A percentile compares a stretch with the other conserved stretches of the same genome.
Conservation (phyloP, 2,888 invertebrate genomes). For the Mythimna vitellina region DNA sequence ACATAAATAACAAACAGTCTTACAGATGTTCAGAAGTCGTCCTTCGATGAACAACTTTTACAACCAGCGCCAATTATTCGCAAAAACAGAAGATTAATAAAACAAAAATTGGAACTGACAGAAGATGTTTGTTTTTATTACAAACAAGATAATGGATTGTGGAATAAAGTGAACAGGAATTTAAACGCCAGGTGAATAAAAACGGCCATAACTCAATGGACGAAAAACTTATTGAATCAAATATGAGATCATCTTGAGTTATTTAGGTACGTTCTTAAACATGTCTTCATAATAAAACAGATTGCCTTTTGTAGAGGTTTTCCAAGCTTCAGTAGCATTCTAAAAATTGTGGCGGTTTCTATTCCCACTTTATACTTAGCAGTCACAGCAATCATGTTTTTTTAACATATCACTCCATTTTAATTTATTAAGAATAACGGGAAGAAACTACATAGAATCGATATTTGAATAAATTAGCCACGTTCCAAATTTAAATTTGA, state of each 20-base stretch:
- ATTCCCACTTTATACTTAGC: too few species aligned
- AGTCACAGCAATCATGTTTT: too few species aligned
- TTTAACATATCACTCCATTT: too few species aligned
- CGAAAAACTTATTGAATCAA: slow-evolving; percentile 33
- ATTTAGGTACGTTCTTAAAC: neutral
- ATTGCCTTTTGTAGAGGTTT: slow-evolving; percentile 7
- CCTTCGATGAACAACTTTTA: slow-evolving; percentile 72
- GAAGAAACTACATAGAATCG: too few species aligned
- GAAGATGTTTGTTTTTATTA: slow-evolving; percentile 57
- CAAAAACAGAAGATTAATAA: slow-evolving; percentile 60
- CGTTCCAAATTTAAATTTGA: too few species aligned
- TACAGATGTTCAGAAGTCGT: slow-evolving; percentile 61
- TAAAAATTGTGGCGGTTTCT: too few species aligned
- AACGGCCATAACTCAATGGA: slow-evolving; percentile 41
- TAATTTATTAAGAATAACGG: too few species aligned
- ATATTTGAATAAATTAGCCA: too few species aligned
- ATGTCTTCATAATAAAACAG: neutral
- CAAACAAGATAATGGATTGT: slow-evolving; percentile 53
- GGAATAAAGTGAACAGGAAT: slow-evolving; percentile 55
- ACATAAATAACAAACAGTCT: slow-evolving; percentile 62
- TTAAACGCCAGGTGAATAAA: slow-evolving; percentile 47
- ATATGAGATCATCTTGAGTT: slow-evolving; percentile 1
- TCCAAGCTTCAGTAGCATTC: neutral
- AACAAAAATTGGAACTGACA: slow-evolving; percentile 62
- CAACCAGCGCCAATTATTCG: slow-evolving; percentile 68